Evolutionary conservation across 2,113 vertebrate genomes (phyloP).

Genomic region (Sitta europaea): DNA sequence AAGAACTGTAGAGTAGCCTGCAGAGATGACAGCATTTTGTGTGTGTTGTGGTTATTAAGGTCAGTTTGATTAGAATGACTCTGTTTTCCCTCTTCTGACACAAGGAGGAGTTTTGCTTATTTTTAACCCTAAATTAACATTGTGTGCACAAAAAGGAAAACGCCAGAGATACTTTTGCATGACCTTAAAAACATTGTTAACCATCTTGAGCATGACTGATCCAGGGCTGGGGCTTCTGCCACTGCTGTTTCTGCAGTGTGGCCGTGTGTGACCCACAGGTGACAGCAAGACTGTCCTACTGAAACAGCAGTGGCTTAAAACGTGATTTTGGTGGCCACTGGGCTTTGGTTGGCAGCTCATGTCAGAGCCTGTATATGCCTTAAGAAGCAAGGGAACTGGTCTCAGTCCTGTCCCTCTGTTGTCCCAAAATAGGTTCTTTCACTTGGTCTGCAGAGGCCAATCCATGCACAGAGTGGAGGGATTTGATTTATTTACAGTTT

Average conservation of each 20-base stretch:
- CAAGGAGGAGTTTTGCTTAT: rapidly evolving
- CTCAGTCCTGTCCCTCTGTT: background rate
- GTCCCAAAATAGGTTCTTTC: background rate
- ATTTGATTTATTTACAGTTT: background rate
- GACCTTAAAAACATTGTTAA: background rate
- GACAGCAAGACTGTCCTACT: background rate
- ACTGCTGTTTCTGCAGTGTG: background rate
- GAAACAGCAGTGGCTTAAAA: background rate
- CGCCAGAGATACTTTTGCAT: rapidly evolving
- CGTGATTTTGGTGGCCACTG: rapidly evolving
- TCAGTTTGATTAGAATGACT: background rate
- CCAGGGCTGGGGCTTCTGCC: background rate
- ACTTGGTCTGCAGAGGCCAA: background rate
- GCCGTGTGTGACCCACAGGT: background rate
- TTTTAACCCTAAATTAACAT: background rate
- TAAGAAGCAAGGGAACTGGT: background rate
- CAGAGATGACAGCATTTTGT: background rate
- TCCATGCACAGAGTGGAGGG: background rate
- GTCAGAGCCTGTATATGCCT: background rate
- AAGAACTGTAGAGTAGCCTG: background rate
- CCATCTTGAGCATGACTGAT: background rate
- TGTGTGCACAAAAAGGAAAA: background rate
- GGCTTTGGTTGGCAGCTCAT: background rate
- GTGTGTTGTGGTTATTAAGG: background rate
- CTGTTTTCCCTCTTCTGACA: background rate